phyloP scores from a whole-genome alignment of 2,113 vertebrate species.

The Lanius ludovicianus region DNA sequence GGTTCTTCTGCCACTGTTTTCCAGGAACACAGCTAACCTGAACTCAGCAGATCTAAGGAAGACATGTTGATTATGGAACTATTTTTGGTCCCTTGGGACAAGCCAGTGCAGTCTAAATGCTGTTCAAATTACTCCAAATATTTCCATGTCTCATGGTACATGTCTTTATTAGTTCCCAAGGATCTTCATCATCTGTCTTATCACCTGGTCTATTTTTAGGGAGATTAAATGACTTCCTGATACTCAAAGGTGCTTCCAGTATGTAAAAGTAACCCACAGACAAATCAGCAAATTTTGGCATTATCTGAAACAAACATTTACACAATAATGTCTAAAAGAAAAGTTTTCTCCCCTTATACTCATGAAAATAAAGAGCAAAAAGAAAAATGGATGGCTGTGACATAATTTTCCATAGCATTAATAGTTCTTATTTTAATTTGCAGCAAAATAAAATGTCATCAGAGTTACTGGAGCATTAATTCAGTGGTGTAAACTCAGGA shows the following conservation, averaged over 20 bases:
- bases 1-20: neutral
- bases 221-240: neutral
- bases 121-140: neutral
- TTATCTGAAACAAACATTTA: neutral
- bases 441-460: neutral
- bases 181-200: neutral
- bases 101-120: neutral
- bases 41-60: neutral
- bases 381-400: neutral
- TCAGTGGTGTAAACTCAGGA: neutral
- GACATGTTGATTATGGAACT: neutral
- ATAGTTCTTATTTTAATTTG: neutral
- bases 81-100: neutral
- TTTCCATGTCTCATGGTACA: neutral
- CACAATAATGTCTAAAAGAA: neutral
- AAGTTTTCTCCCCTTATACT: neutral
- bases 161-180: neutral
- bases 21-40: neutral
- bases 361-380: neutral
- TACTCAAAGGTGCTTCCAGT: neutral
- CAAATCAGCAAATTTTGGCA: neutral
- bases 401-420: neutral
- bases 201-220: neutral
- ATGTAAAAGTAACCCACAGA: neutral
- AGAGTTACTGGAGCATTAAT: neutral